Percentiles rank a stretch among this genome's conserved stretches.
These are phyloP conservation scores for Microcebus tavaratra DNA, from an alignment of 2,113 vertebrate genomes.

Conservation along the genomic window DNA sequence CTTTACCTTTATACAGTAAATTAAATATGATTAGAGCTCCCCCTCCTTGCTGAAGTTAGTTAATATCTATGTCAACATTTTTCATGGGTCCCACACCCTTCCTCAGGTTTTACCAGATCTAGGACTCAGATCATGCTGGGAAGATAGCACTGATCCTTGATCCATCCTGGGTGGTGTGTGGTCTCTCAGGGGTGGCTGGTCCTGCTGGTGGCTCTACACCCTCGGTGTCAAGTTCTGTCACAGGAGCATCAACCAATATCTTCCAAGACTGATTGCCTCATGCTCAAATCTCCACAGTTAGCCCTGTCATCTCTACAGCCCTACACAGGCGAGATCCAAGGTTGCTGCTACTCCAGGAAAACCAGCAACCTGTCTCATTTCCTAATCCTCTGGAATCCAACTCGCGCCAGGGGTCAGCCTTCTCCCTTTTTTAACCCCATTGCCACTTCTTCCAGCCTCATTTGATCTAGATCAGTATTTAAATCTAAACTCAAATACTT, in stretches of 20 bases:
- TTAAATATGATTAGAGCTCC: not conserved
- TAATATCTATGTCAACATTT: not conserved
- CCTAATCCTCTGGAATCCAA: not conserved
- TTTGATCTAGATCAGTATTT: not conserved
- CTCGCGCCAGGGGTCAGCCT: not conserved
- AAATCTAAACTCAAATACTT: not conserved
- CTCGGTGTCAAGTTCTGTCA: not conserved
- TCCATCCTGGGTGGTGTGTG: not conserved
- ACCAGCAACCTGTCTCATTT: not conserved
- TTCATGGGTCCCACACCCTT: not conserved
- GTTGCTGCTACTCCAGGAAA: not conserved
- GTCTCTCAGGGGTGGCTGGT: not conserved
- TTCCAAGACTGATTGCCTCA: not conserved
- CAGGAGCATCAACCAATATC: not conserved
- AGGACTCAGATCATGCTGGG: not conserved
- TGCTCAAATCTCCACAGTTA: not conserved
- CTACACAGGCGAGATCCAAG: not conserved
- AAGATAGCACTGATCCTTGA: not conserved
- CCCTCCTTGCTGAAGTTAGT: not conserved
- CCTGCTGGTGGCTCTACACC: not conserved
- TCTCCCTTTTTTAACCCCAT: not conserved
- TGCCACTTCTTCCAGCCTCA: not conserved
- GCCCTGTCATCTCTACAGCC: not conserved
- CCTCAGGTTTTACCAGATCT: not conserved
- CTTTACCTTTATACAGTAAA: not conserved